A percentile compares a stretch with the other conserved stretches of the same genome.
These are phyloP conservation scores for Desmophyllum pertusum DNA, from an alignment of 92 coral and sea anemone species.

Conservation along the genomic window DNA sequence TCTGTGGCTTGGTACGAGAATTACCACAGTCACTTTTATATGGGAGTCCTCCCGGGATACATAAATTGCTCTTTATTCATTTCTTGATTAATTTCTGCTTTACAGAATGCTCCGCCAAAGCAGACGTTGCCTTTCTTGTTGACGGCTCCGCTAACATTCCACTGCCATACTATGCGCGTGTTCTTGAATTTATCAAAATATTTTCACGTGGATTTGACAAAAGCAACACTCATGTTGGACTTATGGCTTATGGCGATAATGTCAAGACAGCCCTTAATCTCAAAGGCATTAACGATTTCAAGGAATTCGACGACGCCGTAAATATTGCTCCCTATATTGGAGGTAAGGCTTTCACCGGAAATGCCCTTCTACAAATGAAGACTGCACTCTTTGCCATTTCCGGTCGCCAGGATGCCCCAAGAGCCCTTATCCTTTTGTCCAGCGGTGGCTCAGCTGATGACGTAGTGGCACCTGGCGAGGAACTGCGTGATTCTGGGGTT, in stretches of 20 bases:
- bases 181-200: conserved; percentile 80
- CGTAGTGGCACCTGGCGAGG: conserved; percentile 72
- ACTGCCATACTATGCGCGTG: conserved; percentile 76
- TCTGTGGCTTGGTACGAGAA: too few species aligned
- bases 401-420: conserved; percentile 76
- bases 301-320: conserved; percentile 71
- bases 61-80: too few species aligned
- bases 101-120: conserved; percentile 81
- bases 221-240: conserved; percentile 62
- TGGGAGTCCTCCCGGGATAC: too few species aligned
- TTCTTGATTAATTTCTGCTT: too few species aligned
- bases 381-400: conserved; percentile 60
- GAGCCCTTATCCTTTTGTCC: conserved; percentile 76
- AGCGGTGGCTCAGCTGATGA: conserved; percentile 91
- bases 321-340: conserved; percentile 88
- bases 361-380: conserved; percentile 76
- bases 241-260: conserved; percentile 77
- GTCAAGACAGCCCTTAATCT: conserved; percentile 73
- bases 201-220: conserved; percentile 85
- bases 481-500: conserved; percentile 84
- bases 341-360: conserved; percentile 82
- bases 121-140: conserved; percentile 87
- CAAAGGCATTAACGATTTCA: conserved; percentile 48
- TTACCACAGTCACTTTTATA: too few species aligned
- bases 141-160: conserved; percentile 90